Evolutionary conservation across 2,888 invertebrate genomes (phyloP).

Genomic region (Nymphalis polychloros): DNA sequence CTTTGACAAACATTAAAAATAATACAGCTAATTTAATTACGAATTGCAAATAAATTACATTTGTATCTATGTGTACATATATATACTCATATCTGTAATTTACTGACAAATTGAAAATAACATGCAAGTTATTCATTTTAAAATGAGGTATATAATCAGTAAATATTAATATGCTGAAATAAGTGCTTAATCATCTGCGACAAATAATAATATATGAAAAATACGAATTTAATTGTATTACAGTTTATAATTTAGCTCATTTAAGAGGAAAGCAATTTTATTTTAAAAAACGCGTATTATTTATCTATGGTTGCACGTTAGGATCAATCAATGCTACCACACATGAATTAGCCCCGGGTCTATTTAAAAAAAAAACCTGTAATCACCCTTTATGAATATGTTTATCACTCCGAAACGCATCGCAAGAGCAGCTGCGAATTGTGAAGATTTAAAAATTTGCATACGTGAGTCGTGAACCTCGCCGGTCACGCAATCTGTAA

Average conservation of each 20-base stretch:
- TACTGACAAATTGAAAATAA: too few relatives aligned
- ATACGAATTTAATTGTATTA: too few relatives aligned
- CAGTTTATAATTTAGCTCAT: too few relatives aligned
- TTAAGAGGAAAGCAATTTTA: too few relatives aligned
- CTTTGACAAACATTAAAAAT: slow-evolving; percentile 10
- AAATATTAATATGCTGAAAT: too few relatives aligned
- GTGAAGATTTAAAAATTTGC: slow-evolving; percentile 64
- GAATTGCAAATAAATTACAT: background rate
- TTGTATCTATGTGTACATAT: background rate
- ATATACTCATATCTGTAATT: background rate
- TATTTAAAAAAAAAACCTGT: slow-evolving; percentile 36
- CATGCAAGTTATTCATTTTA: too few relatives aligned
- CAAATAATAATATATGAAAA: too few relatives aligned
- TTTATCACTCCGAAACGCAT: slow-evolving; percentile 51
- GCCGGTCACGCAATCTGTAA: slow-evolving; percentile 50
- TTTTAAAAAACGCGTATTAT: background rate
- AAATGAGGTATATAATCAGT: too few relatives aligned
- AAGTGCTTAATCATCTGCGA: too few relatives aligned
- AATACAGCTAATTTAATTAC: background rate
- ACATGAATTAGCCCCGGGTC: slow-evolving; percentile 41
- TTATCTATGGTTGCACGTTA: slow-evolving; percentile 9
- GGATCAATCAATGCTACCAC: slow-evolving; percentile 37
- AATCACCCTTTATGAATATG: slow-evolving; percentile 53
- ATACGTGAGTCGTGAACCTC: slow-evolving; percentile 49
- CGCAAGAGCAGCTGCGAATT: slow-evolving; percentile 62